Base-by-base conservation (phyloP, 2,797 vertebrate species). In the Myotis daubentonii region DNA sequence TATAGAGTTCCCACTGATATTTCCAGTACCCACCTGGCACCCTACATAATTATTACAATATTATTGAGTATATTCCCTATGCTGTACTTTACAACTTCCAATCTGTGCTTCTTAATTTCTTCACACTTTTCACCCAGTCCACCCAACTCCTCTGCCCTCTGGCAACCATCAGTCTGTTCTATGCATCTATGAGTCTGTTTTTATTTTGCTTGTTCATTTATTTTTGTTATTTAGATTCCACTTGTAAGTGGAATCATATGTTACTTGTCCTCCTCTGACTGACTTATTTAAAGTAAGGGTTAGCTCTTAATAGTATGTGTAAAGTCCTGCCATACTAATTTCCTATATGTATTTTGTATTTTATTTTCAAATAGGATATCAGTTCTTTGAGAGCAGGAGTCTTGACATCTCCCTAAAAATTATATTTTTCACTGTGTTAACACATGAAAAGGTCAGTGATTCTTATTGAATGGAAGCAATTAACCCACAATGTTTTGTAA, bases 361-460 rank as follows among this genome's bases (percentile, higher is more conserved):
- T 86, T 93, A 47, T 86, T 88, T 84, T 71, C 49, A 22, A 53
- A 7, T 62, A 16, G 51, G 5, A 23, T 60, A 38, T 74, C 13
- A 65, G 57, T 94, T 81, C 36, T 93, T 86, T 93, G 55, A 87
- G 74, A 89, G 20, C 12, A 65, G 33, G 19, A 33, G 19, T 28
- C 66, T 80, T 87, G 49, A 44, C 8, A 7, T 79, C 25, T 65
- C 51, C 70, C 41, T 92, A 53, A 36, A 53, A 28, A n/a, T 96
- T 91, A 53, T 75, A 49, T 82, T 89, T 89, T 82, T 90, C 62
- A 89, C 22, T 36, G 22, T 88, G 25, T 87, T 51, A 94, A 47
- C 49, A 62, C 36, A 33, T 30, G 44, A 38, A 88, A 87, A 86
- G n/a, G 60, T 38, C n/a, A 33, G 75, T 91, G 79, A 41, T 72